These are phyloP conservation scores for Ceratothoa steindachneri DNA, from an alignment of 2,888 invertebrate species.

Conservation along the genomic window DNA sequence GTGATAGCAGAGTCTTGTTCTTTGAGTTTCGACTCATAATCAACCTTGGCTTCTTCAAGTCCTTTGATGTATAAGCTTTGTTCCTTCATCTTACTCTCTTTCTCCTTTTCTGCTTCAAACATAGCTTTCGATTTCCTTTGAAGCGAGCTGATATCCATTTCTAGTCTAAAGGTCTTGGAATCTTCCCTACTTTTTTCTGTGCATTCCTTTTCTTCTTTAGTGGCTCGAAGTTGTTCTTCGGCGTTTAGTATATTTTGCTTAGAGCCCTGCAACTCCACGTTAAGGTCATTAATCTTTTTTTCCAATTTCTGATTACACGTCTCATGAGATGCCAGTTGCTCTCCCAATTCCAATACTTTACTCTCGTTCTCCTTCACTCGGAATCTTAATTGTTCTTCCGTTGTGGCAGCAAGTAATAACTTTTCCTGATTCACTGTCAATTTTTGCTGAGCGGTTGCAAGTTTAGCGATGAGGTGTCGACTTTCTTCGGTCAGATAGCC, in stretches of 20 bases:
- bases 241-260: neutral
- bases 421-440: conserved; percentile 1
- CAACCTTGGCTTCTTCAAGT: neutral
- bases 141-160: neutral
- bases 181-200: neutral
- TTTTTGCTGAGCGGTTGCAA: neutral
- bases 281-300: neutral
- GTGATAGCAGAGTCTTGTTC: conserved; percentile 21
- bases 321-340: neutral
- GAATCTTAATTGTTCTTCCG: neutral
- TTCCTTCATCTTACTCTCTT: neutral
- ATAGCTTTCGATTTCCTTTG: neutral
- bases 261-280: neutral
- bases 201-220: neutral
- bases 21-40: neutral
- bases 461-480: neutral
- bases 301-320: neutral
- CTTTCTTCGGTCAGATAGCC: neutral
- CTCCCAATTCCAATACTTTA: conserved; percentile 6
- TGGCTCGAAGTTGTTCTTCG: neutral
- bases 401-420: neutral
- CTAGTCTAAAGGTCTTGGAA: neutral
- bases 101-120: neutral
- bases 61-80: neutral
- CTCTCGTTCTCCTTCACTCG: neutral